Evolutionary conservation across 92 coral and sea anemone genomes (phyloP).

Genomic region (Isaurus tuberculatus): DNA sequence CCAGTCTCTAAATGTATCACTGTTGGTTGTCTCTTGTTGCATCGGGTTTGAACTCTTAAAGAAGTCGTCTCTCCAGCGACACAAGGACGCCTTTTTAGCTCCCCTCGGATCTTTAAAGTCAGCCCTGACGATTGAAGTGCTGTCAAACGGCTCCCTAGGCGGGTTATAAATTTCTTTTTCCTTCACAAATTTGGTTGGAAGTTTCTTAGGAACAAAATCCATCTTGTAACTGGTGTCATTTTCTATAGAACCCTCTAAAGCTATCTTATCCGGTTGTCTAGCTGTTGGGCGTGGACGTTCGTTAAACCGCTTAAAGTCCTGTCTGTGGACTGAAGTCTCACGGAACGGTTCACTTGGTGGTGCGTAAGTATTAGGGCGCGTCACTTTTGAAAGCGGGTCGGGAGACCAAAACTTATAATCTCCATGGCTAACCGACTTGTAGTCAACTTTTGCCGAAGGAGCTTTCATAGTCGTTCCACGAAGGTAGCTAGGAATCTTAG

Average conservation of each 20-base stretch:
- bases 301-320: conserved; percentile 85
- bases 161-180: conserved; percentile 76
- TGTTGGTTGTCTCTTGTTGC: conserved; percentile 81
- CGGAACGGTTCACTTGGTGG: conserved; percentile 88
- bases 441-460: conserved; percentile 89
- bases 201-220: conserved; percentile 67
- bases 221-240: conserved; percentile 63
- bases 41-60: conserved; percentile 84
- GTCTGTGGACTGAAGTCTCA: conserved; percentile 90
- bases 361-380: conserved; percentile 76
- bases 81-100: conserved; percentile 84
- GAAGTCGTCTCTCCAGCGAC: conserved; percentile 81
- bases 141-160: conserved; percentile 84
- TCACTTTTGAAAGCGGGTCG: conserved; percentile 61
- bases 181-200: conserved; percentile 74
- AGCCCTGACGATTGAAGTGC: conserved; percentile 83
- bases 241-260: conserved; percentile 65
- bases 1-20: conserved; percentile 75
- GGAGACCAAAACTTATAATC: conserved; percentile 88
- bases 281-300: conserved; percentile 95
- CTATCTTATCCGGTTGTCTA: conserved; percentile 92
- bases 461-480: conserved; percentile 90
- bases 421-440: conserved; percentile 84
- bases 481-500: conserved; percentile 88
- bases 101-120: conserved; percentile 85